Conservation (phyloP, 2,888 invertebrate species). For the Druceiella hillmani region DNA sequence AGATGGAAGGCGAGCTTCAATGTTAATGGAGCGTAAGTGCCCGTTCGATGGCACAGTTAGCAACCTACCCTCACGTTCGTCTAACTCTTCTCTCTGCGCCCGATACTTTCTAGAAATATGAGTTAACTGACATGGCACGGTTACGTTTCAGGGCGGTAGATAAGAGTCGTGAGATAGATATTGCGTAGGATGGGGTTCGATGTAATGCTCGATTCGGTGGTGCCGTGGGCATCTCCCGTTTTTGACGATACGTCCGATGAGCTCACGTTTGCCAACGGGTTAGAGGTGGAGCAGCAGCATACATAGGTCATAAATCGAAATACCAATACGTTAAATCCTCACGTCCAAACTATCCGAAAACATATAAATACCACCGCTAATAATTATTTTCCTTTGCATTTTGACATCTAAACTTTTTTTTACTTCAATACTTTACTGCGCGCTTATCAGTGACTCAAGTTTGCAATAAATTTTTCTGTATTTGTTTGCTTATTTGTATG, state of each 20-base stretch:
- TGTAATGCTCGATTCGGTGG: slow-evolving; percentile 34
- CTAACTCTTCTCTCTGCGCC: slow-evolving; percentile 63
- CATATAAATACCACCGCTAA: too few species aligned
- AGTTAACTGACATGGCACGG: slow-evolving; percentile 83
- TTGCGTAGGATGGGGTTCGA: slow-evolving; percentile 54
- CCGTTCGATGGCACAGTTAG: slow-evolving; percentile 68
- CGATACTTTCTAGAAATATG: slow-evolving; percentile 74
- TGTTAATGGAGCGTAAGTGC: slow-evolving; percentile 80
- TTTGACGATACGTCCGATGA: slow-evolving; percentile 38
- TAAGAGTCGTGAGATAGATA: slow-evolving; percentile 74
- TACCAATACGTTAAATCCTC: too few species aligned
- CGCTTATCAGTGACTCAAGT: too few species aligned
- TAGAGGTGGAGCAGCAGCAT: too few species aligned
- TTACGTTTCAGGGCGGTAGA: slow-evolving; percentile 78
- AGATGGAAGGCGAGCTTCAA: too few species aligned
- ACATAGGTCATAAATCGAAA: too few species aligned
- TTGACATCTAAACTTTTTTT: too few species aligned
- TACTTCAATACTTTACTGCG: too few species aligned
- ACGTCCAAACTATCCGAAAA: too few species aligned
- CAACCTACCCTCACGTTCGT: slow-evolving; percentile 55
- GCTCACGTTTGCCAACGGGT: slow-evolving; percentile 64
- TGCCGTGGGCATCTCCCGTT: slow-evolving; percentile 9
- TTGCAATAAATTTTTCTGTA: too few species aligned
- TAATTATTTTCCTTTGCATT: too few species aligned
- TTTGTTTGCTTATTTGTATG: too few species aligned